Percentiles rank a stretch among this genome's conserved stretches.
Evolutionary conservation across 2,888 invertebrate genomes (phyloP).

Genomic region (Shargacucullia verbasci): DNA sequence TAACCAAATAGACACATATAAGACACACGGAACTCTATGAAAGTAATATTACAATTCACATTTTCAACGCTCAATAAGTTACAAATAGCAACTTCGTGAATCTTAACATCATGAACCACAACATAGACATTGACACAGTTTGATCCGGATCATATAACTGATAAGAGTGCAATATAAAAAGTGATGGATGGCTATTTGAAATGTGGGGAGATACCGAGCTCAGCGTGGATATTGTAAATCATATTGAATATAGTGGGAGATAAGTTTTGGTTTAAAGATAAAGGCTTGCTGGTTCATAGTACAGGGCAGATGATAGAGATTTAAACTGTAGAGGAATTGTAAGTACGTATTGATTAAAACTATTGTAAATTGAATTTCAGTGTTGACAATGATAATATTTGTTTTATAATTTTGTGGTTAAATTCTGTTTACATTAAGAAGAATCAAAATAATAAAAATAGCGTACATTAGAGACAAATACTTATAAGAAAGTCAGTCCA

Average conservation of each 20-base stretch:
- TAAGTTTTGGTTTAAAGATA: conserved; percentile 34
- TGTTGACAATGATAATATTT: too few species aligned
- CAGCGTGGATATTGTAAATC: conserved; percentile 49
- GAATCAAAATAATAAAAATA: too few species aligned
- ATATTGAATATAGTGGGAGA: conserved; percentile 36
- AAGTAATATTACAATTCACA: neutral
- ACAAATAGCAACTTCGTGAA: conserved; percentile 19
- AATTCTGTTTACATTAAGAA: too few species aligned
- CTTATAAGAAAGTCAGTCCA: too few species aligned
- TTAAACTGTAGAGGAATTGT: too few species aligned
- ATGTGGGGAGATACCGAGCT: conserved; percentile 24
- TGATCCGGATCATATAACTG: conserved; percentile 61
- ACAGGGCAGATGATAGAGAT: neutral
- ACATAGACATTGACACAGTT: conserved; percentile 61
- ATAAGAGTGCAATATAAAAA: conserved; percentile 58
- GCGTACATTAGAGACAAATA: too few species aligned
- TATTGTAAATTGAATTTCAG: neutral
- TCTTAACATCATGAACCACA: conserved; percentile 24
- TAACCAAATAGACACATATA: too few species aligned
- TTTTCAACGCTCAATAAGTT: conserved; percentile 13
- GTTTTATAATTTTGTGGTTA: too few species aligned
- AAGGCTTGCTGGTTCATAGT: conserved; percentile 4
- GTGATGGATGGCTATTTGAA: conserved; percentile 59
- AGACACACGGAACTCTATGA: too few species aligned
- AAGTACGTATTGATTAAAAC: too few species aligned